These are phyloP conservation scores for Periplaneta americana DNA, from an alignment of 1,140 invertebrate genomes.

Conservation along the genomic window DNA sequence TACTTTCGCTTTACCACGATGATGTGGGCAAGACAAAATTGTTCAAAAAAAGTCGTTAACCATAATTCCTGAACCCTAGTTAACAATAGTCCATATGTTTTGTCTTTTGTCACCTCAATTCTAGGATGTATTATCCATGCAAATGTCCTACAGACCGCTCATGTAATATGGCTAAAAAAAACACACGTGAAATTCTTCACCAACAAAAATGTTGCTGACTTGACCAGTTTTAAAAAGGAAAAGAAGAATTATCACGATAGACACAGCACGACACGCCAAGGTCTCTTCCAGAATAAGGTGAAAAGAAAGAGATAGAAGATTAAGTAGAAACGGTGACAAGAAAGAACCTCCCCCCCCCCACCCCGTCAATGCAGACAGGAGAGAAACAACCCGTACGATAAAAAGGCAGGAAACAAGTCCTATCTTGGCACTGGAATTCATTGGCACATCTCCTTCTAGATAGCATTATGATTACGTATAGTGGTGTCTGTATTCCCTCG, in stretches of 20 bases:
- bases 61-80: no score
- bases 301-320: neutral
- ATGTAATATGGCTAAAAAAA: neutral
- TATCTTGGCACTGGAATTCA: no score
- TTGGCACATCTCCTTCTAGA: neutral
- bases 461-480: neutral
- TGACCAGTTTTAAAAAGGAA: neutral
- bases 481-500: neutral
- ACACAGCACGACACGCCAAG: neutral
- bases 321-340: neutral
- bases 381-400: neutral
- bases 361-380: neutral
- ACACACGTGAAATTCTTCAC: neutral
- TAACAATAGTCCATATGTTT: no score
- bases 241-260: neutral
- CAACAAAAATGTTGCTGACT: neutral
- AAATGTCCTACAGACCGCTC: neutral
- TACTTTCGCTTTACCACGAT: no score
- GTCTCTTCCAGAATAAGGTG: neutral
- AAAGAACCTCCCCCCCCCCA: no score
- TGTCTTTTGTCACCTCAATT: no score
- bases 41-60: no score
- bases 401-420: neutral
- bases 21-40: no score
- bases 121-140: no score